phyloP scores from a whole-genome alignment of 2,113 vertebrate genomes.

The Ahaetulla prasina region DNA sequence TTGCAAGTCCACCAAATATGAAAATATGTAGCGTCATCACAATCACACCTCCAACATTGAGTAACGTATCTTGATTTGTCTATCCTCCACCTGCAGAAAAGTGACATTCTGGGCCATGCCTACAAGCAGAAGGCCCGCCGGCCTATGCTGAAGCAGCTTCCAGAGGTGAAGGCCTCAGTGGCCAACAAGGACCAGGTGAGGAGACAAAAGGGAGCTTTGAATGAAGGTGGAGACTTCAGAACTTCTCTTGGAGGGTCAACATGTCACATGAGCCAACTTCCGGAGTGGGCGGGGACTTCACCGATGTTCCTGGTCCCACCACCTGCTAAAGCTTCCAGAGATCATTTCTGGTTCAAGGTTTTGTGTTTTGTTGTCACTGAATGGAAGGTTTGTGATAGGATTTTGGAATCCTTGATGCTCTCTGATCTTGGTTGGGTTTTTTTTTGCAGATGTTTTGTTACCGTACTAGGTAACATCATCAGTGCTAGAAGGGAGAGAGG shows the following conservation, averaged over 20 bases:
- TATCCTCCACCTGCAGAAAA: slow-evolving; percentile 29
- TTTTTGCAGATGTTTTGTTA: no score
- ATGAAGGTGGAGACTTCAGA: neutral
- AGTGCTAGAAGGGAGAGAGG: no score
- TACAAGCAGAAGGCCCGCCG: slow-evolving; percentile 34
- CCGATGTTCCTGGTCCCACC: neutral
- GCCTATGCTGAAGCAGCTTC: neutral
- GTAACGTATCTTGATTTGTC: neutral
- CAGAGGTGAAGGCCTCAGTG: neutral
- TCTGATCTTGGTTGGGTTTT: no score
- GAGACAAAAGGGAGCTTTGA: no score
- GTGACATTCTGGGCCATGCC: slow-evolving; percentile 26
- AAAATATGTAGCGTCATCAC: no score
- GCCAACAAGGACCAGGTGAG: slow-evolving; percentile 10
- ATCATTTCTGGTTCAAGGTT: neutral
- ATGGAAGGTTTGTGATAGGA: neutral
- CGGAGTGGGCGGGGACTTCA: neutral
- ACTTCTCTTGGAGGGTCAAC: neutral
- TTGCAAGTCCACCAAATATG: no score
- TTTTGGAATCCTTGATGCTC: no score
- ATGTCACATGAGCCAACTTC: neutral
- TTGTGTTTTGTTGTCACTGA: neutral
- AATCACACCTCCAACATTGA: no score
- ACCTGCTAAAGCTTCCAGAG: neutral
- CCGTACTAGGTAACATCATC: no score